These are phyloP conservation scores for Gymnocypris eckloni DNA, from an alignment of 2,797 vertebrate species.

Conservation along the genomic window DNA sequence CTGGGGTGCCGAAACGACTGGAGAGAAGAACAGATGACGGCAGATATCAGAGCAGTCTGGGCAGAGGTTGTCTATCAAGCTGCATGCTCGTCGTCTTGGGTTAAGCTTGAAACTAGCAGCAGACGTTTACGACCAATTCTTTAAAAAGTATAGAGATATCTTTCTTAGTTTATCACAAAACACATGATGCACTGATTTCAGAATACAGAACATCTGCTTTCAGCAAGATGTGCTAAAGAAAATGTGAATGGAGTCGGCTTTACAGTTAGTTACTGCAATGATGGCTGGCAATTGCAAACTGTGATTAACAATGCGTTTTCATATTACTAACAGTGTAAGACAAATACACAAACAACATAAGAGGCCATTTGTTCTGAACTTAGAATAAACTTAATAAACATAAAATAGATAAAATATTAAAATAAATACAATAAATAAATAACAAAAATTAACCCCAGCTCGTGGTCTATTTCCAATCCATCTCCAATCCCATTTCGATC, in stretches of 20 bases:
- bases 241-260: background rate
- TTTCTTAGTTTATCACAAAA: background rate
- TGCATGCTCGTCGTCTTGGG: background rate
- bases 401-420: background rate
- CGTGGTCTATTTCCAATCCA: background rate
- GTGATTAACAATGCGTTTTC: background rate
- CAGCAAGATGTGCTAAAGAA: background rate
- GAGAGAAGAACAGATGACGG: slow-evolving; percentile 14
- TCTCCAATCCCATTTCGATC: too few relatives aligned
- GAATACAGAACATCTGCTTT: background rate
- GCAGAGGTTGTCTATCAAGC: background rate
- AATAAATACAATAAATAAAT: too few relatives aligned
- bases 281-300: background rate
- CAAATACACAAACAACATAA: background rate
- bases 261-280: background rate
- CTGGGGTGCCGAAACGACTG: slow-evolving; percentile 94
- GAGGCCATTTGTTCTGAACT: background rate
- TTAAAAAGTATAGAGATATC: slow-evolving; percentile 18
- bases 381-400: background rate
- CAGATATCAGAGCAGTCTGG: slow-evolving; percentile 8
- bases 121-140: background rate
- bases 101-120: slow-evolving; percentile 3
- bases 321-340: background rate
- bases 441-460: too few relatives aligned
- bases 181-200: background rate